Evolutionary conservation across 2,113 vertebrate genomes (phyloP), one percentile per base, ranked within the genome.

Genomic region (Montifringilla adamsi): DNA sequence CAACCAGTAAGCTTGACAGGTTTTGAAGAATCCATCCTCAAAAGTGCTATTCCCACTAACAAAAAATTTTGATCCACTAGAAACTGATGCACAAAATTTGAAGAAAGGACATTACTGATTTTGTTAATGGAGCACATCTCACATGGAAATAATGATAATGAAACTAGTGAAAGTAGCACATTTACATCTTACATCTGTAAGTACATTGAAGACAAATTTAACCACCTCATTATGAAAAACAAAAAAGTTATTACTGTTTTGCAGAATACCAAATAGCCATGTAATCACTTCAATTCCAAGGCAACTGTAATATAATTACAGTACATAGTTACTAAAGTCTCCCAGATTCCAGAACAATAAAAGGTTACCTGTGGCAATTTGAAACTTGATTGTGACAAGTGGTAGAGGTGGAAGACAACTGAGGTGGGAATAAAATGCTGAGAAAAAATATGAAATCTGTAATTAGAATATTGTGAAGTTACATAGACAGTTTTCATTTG

Each of bases 341-440:
- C 37, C 3, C 31, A 80, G 77, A 89, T 70, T 86, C 84, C 17
- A 83, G 3, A 50, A 46, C 66, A 92, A 75, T 50, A 47, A 88
- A 95, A 83, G 43, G 52, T 70, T 93, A 96, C 69, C 82, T 91
- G 46, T 27, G 84, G 74, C 59, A 80, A 91, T 86, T 22, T 60
- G 44, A 60, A 83, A 83, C 41, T 77, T 49, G 28, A 66, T 15
- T 5, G 68, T 43, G 52, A 63, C 50, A 78, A 62, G 6, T 46
- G 4, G 67, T 49, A 94, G 76, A 94, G 67, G 23, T 52, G 46
- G 43, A 78, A 91, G 84, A 76, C 2, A 78, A 59, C 59, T 85
- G 66, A 55, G 30, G n/a, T 62, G n/a, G 68, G 39, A 53, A 60
- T 43, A 53, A 67, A 73, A 82, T 33, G 7, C 26, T 79, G 30